Conservation (phyloP, 2,888 invertebrate species). For the Auanema sp. region DNA sequence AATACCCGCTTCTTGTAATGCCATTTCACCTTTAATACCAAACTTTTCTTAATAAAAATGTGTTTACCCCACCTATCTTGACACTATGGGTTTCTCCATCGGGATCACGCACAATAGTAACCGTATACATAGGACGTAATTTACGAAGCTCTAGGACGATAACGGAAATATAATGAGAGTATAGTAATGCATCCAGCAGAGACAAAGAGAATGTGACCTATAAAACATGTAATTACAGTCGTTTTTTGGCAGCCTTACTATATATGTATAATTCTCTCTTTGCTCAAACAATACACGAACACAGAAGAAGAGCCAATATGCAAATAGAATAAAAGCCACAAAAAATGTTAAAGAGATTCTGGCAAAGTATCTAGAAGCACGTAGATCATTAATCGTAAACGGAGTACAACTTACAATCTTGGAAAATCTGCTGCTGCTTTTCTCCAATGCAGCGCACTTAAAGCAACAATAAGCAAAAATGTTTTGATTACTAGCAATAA, state of each 20-base stretch:
- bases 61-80: conserved; percentile 70
- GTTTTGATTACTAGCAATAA: conserved; percentile 52
- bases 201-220: conserved; percentile 90
- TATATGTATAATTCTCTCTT: conserved; percentile 41
- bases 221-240: conserved; percentile 31
- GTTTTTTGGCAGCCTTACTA: conserved; percentile 32
- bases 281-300: conserved; percentile 74
- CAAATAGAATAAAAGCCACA: conserved; percentile 85
- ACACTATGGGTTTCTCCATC: conserved; percentile 89
- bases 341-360: conserved; percentile 53
- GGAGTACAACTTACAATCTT: conserved; percentile 30
- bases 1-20: conserved; percentile 91
- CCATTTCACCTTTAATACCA: conserved; percentile 68
- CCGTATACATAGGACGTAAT: conserved; percentile 79
- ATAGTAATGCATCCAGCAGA: conserved; percentile 82
- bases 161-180: conserved; percentile 71
- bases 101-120: conserved; percentile 82
- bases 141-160: conserved; percentile 90
- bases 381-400: background rate
- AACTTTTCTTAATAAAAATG: conserved; percentile 7
- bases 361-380: conserved; percentile 34
- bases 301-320: conserved; percentile 96
- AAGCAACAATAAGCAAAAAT: conserved; percentile 49
- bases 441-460: conserved; percentile 46
- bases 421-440: conserved; percentile 54